Base-by-base conservation (phyloP, 2,113 vertebrate genomes). In the Stegastes partitus region DNA sequence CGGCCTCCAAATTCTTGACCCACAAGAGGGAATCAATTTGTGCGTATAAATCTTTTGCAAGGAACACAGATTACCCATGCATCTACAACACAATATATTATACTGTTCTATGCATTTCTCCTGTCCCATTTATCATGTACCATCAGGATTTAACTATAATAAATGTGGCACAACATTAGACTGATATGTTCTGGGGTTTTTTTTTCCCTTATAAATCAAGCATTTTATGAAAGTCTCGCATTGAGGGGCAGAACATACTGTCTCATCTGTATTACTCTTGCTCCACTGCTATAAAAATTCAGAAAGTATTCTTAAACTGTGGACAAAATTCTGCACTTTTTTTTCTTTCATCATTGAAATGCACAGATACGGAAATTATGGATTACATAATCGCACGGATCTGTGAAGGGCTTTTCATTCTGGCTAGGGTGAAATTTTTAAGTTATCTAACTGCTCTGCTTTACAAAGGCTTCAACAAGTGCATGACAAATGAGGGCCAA, bases 401-500 rank as follows among this genome's bases (percentile, higher is more conserved):
- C 31, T 3, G 7, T 34, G 31, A 34, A 34, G 8, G 39, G 11
- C 39, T 42, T 12, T 42, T 42, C 11, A 42, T 42, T 14, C 15
- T 42, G 14, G 1, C 39, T 2, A 42, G 14, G 11, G 39, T 42
- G 12, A 2, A 42, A 42, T 14, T 12, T 34, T 42, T 42, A 15
- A 23, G 5, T 34, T 4, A 58, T 68, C 7, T 23, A 58, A 57
- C 54, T 21, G 14, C 54, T 37, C 44, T 22, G 54, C 37, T 61
- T 21, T 16, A 9, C 15, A 2, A 50, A 50, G 39, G 54, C 34
- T 61, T 74, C 9, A 54, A 67, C 15, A 66, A 34, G 66, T 22
- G n/a, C 44, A 12, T 76, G 81, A 87, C 86, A 84, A 90, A 91
- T 87, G 85, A 87, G 86, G 81, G 83, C 85, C 89, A 91, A 26